Evolutionary conservation across 2,888 invertebrate species (phyloP).

Genomic region (Aquatica leii): DNA sequence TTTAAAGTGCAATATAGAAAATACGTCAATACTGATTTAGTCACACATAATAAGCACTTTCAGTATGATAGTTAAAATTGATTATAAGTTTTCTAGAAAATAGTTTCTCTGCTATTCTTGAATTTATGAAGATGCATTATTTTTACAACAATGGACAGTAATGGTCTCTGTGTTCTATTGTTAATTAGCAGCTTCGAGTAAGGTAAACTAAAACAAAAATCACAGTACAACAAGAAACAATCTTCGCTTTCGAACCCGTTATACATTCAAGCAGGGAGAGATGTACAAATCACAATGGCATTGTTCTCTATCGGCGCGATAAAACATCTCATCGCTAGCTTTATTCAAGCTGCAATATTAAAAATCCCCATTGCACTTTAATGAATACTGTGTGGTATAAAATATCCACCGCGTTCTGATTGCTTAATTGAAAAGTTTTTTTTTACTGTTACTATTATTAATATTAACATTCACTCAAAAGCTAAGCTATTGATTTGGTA

Average conservation of each 20-base stretch:
- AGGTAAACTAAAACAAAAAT: slow-evolving; percentile 30
- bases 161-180: slow-evolving; percentile 10
- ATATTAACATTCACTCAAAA: too few species aligned
- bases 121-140: slow-evolving; percentile 17
- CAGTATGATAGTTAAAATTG: too few species aligned
- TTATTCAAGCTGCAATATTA: slow-evolving; percentile 45
- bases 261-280: slow-evolving; percentile 28
- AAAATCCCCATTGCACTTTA: slow-evolving; percentile 44
- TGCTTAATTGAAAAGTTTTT: too few species aligned
- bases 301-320: slow-evolving; percentile 39
- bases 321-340: slow-evolving; percentile 42
- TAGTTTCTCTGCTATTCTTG: too few species aligned
- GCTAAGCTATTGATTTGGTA: too few species aligned
- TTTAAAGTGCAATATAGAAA: too few species aligned
- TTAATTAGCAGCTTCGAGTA: slow-evolving; percentile 28
- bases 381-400: slow-evolving; percentile 38
- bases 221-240: slow-evolving; percentile 23
- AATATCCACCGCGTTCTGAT: slow-evolving; percentile 32
- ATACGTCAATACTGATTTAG: too few species aligned
- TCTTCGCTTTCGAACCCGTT: slow-evolving; percentile 30
- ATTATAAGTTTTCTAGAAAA: too few species aligned
- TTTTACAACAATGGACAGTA: slow-evolving; percentile 18
- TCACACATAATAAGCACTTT: too few species aligned
- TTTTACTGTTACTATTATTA: too few species aligned
- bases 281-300: slow-evolving; percentile 37